Conservation (phyloP, 2,797 vertebrate species). For the Microchirus variegatus region DNA sequence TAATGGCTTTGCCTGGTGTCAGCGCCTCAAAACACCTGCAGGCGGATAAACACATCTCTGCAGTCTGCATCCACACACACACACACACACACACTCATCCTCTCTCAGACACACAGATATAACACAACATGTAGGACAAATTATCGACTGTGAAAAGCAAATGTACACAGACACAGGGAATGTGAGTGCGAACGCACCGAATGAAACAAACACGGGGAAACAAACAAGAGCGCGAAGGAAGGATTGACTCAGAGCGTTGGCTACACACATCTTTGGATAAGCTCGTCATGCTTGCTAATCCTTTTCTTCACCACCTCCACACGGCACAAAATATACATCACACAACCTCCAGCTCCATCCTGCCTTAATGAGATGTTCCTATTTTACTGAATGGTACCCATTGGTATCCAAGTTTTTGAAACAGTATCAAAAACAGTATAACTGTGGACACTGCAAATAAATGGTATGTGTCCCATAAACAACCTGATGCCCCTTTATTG, state of each 20-base stretch:
- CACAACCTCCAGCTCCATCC: constrained; percentile 6
- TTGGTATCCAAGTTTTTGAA: no score
- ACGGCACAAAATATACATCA: constrained; percentile 21
- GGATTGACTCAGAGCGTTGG: constrained; percentile 31
- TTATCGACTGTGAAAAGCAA: constrained; percentile 10
- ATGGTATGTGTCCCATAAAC: no score
- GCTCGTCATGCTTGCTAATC: constrained; percentile 45
- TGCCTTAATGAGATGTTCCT: neutral
- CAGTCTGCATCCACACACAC: constrained; percentile 3
- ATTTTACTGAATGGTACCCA: neutral
- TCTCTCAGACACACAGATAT: neutral
- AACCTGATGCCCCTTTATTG: no score
- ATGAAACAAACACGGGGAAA: constrained; percentile 14
- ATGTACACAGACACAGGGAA: neutral
- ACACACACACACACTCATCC: constrained; percentile 4
- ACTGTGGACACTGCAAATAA: no score
- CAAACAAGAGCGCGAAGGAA: constrained; percentile 21
- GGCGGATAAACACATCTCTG: constrained; percentile 30
- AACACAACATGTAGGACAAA: constrained; percentile 25
- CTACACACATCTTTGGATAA: constrained; percentile 34
- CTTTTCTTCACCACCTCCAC: constrained; percentile 33
- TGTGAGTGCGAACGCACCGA: constrained; percentile 6
- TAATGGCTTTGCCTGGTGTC: constrained; percentile 27
- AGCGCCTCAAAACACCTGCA: constrained; percentile 23
- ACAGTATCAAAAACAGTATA: no score